A percentile compares a stretch with the other conserved stretches of the same genome.
Conservation (phyloP, 2,797 vertebrate species). For the Pteropus rufus region DNA sequence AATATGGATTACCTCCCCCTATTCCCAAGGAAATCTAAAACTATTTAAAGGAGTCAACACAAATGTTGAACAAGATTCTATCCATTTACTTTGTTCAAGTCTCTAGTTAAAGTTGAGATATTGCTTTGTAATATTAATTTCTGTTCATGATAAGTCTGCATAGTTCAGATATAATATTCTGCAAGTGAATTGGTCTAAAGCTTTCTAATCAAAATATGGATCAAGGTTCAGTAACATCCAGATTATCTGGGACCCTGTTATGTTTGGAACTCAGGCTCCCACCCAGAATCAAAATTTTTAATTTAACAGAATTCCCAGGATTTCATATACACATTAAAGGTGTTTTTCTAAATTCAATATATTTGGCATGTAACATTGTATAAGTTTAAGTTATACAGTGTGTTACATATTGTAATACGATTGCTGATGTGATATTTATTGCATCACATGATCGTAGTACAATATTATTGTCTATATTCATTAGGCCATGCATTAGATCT, state of each 20-base stretch:
- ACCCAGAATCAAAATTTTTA: not conserved
- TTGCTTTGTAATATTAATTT: conserved; percentile 10
- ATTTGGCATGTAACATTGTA: not conserved
- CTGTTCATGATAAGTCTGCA: not conserved
- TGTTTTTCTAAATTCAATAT: not conserved
- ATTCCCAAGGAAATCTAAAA: conserved; percentile 61
- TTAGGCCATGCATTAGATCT: not conserved
- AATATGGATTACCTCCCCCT: conserved; percentile 49
- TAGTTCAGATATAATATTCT: not conserved
- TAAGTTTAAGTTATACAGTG: not conserved
- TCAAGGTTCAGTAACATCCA: not conserved
- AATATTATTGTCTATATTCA: not conserved
- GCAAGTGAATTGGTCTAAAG: not conserved
- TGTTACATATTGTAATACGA: not conserved
- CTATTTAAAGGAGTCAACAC: conserved; percentile 67
- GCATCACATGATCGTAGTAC: not conserved
- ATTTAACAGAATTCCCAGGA: conserved; percentile 3
- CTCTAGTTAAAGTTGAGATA: not conserved
- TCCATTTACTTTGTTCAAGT: conserved; percentile 5
- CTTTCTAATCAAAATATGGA: not conserved
- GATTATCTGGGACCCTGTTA: not conserved
- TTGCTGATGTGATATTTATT: not conserved
- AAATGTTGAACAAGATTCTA: conserved; percentile 68
- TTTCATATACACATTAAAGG: not conserved
- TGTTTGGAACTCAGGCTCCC: not conserved